Percentiles rank a stretch among this genome's conserved stretches.
phyloP scores from a whole-genome alignment of 23 tunicate species.

The Halocynthia aurantium region DNA sequence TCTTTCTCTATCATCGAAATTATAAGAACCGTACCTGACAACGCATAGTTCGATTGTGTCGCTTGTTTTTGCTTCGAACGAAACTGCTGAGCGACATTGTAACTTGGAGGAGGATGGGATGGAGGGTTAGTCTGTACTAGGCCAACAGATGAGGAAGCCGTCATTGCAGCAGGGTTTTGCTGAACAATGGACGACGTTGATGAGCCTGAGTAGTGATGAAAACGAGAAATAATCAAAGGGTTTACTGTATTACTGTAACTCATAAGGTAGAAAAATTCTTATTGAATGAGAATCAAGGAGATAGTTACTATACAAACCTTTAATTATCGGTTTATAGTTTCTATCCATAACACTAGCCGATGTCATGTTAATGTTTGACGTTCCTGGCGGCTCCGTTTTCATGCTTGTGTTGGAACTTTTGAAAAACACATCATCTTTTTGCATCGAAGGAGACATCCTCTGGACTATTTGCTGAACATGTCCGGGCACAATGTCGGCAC shows the following conservation, averaged over 20 bases:
- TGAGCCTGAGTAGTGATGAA: neutral
- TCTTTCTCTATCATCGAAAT: too few relatives aligned
- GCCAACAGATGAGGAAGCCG: neutral
- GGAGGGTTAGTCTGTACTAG: neutral
- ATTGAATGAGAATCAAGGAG: too few relatives aligned
- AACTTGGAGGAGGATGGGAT: conserved; percentile 47
- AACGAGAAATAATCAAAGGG: too few relatives aligned
- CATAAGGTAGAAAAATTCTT: neutral
- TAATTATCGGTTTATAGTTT: conserved; percentile 21
- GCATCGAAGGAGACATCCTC: conserved; percentile 45
- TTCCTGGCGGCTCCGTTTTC: too few relatives aligned
- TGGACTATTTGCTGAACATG: conserved; percentile 82
- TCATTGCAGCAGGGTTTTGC: neutral
- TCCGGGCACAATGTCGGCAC: conserved; percentile 59
- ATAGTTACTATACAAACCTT: conserved; percentile 12
- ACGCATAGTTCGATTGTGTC: conserved; percentile 4
- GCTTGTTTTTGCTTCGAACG: conserved; percentile 29
- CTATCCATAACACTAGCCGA: conserved; percentile 10
- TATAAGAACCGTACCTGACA: neutral
- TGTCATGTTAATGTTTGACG: neutral
- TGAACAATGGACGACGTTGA: neutral
- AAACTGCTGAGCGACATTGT: conserved; percentile 49
- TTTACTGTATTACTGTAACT: neutral
- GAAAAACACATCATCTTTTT: neutral
- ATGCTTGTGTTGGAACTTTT: too few relatives aligned